Percentiles rank a stretch among this genome's conserved stretches.
phyloP scores from a whole-genome alignment of 2,888 invertebrate species.

The Eurois occulta region DNA sequence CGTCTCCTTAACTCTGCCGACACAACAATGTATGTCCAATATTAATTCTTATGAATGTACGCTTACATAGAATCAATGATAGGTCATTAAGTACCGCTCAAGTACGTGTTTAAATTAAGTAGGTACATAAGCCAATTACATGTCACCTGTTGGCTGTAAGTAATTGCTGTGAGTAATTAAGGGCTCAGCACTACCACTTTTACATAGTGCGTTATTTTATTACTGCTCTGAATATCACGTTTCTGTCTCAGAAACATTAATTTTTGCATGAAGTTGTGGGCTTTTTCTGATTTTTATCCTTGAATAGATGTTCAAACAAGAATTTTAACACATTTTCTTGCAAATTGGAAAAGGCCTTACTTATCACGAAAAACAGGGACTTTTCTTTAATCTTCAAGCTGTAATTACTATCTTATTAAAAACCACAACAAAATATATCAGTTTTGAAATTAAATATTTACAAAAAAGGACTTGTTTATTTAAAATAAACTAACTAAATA shows the following conservation, averaged over 20 bases:
- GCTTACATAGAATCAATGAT: slow-evolving; percentile 33
- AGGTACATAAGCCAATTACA: slow-evolving; percentile 38
- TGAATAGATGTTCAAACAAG: not conserved
- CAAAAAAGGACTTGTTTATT: too few relatives aligned
- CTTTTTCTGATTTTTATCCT: not conserved
- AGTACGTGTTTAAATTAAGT: slow-evolving; percentile 32
- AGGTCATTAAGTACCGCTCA: slow-evolving; percentile 36
- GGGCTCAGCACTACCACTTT: not conserved
- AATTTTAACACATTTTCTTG: not conserved
- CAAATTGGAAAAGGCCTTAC: not conserved
- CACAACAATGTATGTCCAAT: slow-evolving; percentile 34
- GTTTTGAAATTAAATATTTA: too few relatives aligned
- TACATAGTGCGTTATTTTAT: slow-evolving; percentile 32
- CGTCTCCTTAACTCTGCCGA: not conserved
- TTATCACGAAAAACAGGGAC: not conserved
- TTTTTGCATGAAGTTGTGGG: not conserved
- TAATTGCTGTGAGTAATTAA: slow-evolving; percentile 36
- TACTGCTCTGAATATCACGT: slow-evolving; percentile 5
- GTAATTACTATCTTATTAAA: too few relatives aligned
- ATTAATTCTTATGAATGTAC: slow-evolving; percentile 23
- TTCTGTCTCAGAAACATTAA: not conserved
- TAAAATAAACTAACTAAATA: too few relatives aligned
- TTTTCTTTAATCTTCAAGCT: too few relatives aligned
- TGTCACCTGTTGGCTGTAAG: slow-evolving; percentile 36
- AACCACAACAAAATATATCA: too few relatives aligned